phyloP scores from a whole-genome alignment of 2,113 vertebrate species.

The Dolichotis patagonum region DNA sequence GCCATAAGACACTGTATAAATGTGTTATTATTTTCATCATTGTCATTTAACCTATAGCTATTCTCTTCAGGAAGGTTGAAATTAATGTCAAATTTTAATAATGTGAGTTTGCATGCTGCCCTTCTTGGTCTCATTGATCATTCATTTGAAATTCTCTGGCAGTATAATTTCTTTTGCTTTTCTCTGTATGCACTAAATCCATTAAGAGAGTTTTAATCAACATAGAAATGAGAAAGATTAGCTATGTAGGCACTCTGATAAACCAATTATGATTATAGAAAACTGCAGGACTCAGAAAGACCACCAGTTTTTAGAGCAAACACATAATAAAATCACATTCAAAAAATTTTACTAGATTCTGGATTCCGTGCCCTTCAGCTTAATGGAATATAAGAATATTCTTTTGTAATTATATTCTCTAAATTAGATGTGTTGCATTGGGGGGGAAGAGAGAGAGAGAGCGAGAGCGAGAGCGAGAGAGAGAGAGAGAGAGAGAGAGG shows the following conservation, averaged over 20 bases:
- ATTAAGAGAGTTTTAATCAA: conserved; percentile 82
- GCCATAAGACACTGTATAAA: conserved; percentile 33
- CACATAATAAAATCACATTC: conserved; percentile 72
- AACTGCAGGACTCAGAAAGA: conserved; percentile 69
- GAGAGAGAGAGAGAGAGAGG: not conserved
- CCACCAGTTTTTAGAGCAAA: conserved; percentile 72
- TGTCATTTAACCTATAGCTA: conserved; percentile 71
- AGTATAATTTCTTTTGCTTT: conserved; percentile 66
- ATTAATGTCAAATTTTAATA: conserved; percentile 70
- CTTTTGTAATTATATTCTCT: conserved; percentile 67
- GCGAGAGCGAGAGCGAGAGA: not conserved
- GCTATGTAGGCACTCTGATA: conserved; percentile 77
- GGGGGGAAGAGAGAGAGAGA: not conserved
- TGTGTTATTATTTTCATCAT: conserved; percentile 44
- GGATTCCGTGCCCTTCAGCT: conserved; percentile 57
- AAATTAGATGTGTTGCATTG: conserved; percentile 23
- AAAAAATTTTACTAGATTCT: conserved; percentile 69
- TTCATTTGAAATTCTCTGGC: conserved; percentile 73
- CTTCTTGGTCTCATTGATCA: conserved; percentile 65
- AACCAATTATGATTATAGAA: conserved; percentile 78
- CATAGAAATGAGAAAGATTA: conserved; percentile 76
- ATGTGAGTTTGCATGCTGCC: conserved; percentile 49
- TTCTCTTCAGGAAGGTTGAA: conserved; percentile 54
- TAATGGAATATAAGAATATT: conserved; percentile 53
- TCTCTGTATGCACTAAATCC: conserved; percentile 71